These are phyloP conservation scores for Ardeotis arabs DNA, from an alignment of 2,113 vertebrate genomes.

Conservation along the genomic window DNA sequence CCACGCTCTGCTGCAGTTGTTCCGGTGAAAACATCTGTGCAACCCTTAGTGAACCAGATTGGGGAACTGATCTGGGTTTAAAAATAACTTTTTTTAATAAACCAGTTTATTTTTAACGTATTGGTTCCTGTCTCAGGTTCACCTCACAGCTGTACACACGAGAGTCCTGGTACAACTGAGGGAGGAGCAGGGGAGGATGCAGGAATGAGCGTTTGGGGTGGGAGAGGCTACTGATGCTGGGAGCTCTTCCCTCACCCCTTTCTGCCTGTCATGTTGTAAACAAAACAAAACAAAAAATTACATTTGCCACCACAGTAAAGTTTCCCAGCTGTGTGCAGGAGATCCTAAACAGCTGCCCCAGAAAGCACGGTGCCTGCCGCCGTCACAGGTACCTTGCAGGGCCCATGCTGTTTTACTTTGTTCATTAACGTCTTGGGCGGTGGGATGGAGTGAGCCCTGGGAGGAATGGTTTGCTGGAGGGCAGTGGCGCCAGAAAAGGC, in stretches of 20 bases:
- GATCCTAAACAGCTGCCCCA: background rate
- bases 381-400: background rate
- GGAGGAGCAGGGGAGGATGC: background rate
- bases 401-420: background rate
- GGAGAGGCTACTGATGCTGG: background rate
- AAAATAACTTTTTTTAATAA: slow-evolving; percentile 37
- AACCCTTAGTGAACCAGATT: background rate
- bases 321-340: background rate
- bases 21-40: background rate
- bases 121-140: slow-evolving; percentile 34
- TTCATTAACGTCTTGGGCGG: too few relatives aligned
- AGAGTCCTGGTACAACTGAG: background rate
- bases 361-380: background rate
- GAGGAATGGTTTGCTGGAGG: background rate
- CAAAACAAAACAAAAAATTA: fast-evolving
- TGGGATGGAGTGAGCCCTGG: background rate
- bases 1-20: slow-evolving; percentile 8
- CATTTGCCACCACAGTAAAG: background rate
- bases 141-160: fast-evolving
- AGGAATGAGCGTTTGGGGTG: background rate
- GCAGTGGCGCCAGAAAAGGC: background rate
- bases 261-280: background rate
- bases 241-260: background rate
- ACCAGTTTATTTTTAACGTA: slow-evolving; percentile 28
- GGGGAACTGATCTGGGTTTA: background rate